These are phyloP conservation scores for Caerostris extrusa DNA, from an alignment of 1,140 invertebrate species.

Conservation along the genomic window DNA sequence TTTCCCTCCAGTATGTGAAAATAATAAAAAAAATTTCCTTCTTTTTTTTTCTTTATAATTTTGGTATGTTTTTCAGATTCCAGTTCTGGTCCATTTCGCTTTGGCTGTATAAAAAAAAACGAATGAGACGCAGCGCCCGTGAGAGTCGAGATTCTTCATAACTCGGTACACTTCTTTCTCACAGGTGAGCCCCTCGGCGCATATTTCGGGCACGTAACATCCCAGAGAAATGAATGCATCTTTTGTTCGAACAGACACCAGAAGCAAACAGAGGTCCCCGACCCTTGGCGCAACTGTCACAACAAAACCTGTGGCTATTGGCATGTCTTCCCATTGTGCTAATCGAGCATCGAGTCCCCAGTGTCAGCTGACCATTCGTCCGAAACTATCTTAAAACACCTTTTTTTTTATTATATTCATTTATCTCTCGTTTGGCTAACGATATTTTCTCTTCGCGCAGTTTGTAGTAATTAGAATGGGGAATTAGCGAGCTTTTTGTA, in stretches of 20 bases:
- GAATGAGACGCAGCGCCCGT: not conserved
- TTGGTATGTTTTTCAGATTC: no score
- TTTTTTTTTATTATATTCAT: not conserved
- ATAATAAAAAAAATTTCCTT: not conserved
- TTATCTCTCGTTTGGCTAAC: not conserved
- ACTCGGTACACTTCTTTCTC: not conserved
- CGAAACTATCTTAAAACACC: not conserved
- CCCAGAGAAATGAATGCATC: slow-evolving; percentile 14
- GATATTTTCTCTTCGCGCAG: not conserved
- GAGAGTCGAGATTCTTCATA: not conserved
- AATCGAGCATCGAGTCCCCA: not conserved
- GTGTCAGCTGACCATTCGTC: not conserved
- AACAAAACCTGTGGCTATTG: not conserved
- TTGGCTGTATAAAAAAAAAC: not conserved
- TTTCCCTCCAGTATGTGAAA: not conserved
- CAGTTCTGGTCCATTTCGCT: not conserved
- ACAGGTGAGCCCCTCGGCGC: not conserved
- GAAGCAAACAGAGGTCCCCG: slow-evolving; percentile 32
- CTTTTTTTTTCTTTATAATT: not conserved
- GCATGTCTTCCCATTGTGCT: slow-evolving; percentile 35
- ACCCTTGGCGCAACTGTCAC: not conserved
- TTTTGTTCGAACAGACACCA: slow-evolving; percentile 34
- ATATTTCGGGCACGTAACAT: slow-evolving; percentile 36
- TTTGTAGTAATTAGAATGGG: not conserved
- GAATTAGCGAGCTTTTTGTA: slow-evolving; percentile 4